Conservation (phyloP, 1,140 invertebrate species). For the Drosophila pseudoobscura region DNA sequence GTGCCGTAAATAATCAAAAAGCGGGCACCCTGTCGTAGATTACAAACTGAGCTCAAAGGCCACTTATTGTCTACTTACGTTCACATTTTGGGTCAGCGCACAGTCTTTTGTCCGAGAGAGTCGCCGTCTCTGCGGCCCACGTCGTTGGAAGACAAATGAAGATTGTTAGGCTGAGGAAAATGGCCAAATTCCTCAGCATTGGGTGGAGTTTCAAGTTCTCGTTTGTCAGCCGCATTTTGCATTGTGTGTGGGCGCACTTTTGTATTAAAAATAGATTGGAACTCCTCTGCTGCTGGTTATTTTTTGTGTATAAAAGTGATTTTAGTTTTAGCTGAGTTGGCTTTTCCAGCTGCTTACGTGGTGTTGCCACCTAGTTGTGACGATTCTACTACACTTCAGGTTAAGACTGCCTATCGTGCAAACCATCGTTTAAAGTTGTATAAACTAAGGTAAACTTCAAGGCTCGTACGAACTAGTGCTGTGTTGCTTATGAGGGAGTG, state of each 20-base stretch:
- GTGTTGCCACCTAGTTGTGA: not conserved
- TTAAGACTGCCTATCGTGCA: no score
- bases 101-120: slow-evolving; percentile 86
- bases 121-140: slow-evolving; percentile 43
- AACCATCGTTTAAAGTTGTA: no score
- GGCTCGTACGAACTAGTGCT: no score
- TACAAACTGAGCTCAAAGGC: slow-evolving; percentile 32
- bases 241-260: slow-evolving; percentile 54
- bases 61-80: slow-evolving; percentile 83
- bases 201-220: slow-evolving; percentile 47
- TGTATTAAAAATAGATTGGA: slow-evolving; percentile 26
- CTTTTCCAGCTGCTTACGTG: slow-evolving; percentile 17
- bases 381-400: no score
- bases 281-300: slow-evolving; percentile 28
- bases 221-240: slow-evolving; percentile 70
- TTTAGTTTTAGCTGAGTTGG: slow-evolving; percentile 63
- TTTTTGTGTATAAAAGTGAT: slow-evolving; percentile 77
- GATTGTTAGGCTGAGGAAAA: slow-evolving; percentile 29
- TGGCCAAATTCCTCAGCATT: slow-evolving; percentile 37
- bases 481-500: no score
- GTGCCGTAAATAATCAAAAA: no score
- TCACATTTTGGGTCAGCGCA: slow-evolving; percentile 86
- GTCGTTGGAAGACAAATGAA: slow-evolving; percentile 62
- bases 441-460: no score
- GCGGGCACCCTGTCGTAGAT: slow-evolving; percentile 7